These are phyloP conservation scores for Meiosimyza platycephala DNA, from an alignment of 2,888 invertebrate genomes.

Conservation along the genomic window DNA sequence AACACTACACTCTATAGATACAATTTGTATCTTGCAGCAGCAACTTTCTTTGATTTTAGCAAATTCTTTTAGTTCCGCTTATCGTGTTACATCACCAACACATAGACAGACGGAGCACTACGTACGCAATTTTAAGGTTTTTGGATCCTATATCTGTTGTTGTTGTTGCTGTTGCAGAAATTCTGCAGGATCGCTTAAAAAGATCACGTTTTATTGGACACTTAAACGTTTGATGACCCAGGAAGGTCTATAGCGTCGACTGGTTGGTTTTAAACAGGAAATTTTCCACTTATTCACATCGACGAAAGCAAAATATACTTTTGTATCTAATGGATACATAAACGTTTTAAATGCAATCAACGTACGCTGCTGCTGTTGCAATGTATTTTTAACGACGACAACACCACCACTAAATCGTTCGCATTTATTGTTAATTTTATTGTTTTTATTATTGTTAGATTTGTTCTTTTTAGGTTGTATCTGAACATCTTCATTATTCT, in stretches of 20 bases:
- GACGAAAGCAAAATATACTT: conserved; percentile 12
- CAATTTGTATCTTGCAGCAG: not conserved
- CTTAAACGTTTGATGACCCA: too few species aligned
- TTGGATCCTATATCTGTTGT: not conserved
- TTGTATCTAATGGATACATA: conserved; percentile 28
- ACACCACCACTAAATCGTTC: conserved; percentile 13
- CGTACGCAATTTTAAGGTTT: not conserved
- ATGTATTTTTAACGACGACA: not conserved
- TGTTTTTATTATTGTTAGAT: not conserved
- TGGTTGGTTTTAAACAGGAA: conserved; percentile 4
- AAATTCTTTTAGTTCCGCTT: not conserved
- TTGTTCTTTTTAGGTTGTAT: not conserved
- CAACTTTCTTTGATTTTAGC: not conserved
- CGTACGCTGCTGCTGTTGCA: not conserved
- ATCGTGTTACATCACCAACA: not conserved
- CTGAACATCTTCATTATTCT: too few species aligned
- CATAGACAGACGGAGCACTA: not conserved
- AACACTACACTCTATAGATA: not conserved
- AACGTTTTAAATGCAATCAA: not conserved
- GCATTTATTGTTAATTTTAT: conserved; percentile 5
- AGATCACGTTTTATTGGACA: not conserved
- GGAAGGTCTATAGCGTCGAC: too few species aligned
- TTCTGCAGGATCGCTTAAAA: too few species aligned
- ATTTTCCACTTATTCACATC: conserved; percentile 12
- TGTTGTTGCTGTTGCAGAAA: not conserved